Percentiles rank a stretch among this genome's conserved stretches.
phyloP scores from a whole-genome alignment of 1,140 invertebrate genomes.

The Drosophila takahashii region DNA sequence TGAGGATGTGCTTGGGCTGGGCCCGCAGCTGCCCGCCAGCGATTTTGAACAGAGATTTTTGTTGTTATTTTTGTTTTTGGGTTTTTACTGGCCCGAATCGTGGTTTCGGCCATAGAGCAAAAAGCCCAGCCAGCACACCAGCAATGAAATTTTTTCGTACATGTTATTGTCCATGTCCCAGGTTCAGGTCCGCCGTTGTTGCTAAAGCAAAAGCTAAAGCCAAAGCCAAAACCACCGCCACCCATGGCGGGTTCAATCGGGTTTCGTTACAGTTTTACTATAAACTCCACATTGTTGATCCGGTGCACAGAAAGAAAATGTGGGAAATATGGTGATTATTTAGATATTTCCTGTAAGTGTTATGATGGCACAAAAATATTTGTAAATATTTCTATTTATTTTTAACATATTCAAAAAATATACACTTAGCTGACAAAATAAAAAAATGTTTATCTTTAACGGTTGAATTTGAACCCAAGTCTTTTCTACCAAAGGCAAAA shows the following conservation, averaged over 20 bases:
- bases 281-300: conserved; percentile 64
- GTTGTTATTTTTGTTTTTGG: conserved; percentile 16
- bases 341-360: too few relatives aligned
- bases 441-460: too few relatives aligned
- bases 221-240: conserved; percentile 61
- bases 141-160: conserved; percentile 80
- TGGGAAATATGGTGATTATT: too few relatives aligned
- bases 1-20: conserved; percentile 77
- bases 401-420: too few relatives aligned
- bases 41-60: conserved; percentile 77
- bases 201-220: conserved; percentile 21
- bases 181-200: conserved; percentile 60
- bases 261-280: conserved; percentile 82
- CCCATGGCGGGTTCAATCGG: conserved; percentile 82
- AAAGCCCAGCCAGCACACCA: conserved; percentile 59
- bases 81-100: conserved; percentile 56
- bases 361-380: too few relatives aligned
- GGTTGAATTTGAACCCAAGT: too few relatives aligned
- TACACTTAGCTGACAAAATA: too few relatives aligned
- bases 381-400: too few relatives aligned
- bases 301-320: conserved; percentile 4
- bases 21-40: conserved; percentile 75
- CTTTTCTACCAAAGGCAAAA: too few relatives aligned
- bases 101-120: conserved; percentile 46
- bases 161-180: conserved; percentile 78